A percentile compares a stretch with the other conserved stretches of the same genome.
phyloP scores from a whole-genome alignment of 2,797 vertebrate species.

The Orientallactaga sibirica region DNA sequence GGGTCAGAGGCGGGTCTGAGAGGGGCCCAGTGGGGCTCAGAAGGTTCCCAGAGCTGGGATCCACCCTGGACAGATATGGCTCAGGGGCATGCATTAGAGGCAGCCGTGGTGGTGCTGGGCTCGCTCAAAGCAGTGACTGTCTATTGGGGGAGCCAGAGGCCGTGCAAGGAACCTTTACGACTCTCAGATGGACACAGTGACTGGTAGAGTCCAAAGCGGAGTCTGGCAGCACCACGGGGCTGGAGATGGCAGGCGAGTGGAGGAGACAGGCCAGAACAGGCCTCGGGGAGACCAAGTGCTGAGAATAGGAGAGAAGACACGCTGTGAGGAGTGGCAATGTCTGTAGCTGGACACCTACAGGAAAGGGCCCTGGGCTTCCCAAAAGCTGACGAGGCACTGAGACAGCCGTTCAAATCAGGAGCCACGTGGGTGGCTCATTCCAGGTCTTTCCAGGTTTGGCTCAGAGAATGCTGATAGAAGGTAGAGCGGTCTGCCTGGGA shows the following conservation, averaged over 20 bases:
- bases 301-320: too few relatives aligned
- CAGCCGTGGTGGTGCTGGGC: fast-evolving
- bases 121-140: not conserved
- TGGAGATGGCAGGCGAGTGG: fast-evolving
- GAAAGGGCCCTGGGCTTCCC: not conserved
- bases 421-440: fast-evolving
- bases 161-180: not conserved
- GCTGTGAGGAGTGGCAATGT: not conserved
- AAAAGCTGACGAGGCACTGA: fast-evolving
- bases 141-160: constrained; percentile 67
- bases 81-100: fast-evolving
- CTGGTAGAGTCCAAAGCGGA: fast-evolving
- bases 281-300: too few relatives aligned
- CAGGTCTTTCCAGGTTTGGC: fast-evolving
- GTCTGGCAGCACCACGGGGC: not conserved
- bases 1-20: fast-evolving
- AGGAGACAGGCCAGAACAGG: fast-evolving
- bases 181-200: fast-evolving
- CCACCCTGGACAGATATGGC: fast-evolving
- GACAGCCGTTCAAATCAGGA: not conserved
- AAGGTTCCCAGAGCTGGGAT: fast-evolving
- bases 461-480: fast-evolving
- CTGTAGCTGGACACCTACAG: fast-evolving
- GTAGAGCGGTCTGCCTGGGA: fast-evolving
- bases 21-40: fast-evolving